phyloP scores from a whole-genome alignment of 2,113 vertebrate species.

The Heterotis niloticus region DNA sequence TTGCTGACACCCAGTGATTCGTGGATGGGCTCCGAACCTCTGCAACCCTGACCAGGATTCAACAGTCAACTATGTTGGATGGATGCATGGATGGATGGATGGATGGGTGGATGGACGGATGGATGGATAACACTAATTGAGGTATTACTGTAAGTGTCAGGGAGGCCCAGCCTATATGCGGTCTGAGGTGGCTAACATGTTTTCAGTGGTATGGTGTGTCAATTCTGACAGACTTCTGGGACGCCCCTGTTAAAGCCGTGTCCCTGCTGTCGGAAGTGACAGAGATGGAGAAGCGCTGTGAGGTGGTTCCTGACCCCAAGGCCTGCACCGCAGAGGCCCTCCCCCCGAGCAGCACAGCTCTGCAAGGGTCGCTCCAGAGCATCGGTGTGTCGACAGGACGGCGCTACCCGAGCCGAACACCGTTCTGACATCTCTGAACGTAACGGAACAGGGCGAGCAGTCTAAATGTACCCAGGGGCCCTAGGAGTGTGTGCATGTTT shows the following conservation, averaged over 20 bases:
- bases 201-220: neutral
- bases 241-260: neutral
- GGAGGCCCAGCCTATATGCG: neutral
- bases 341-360: neutral
- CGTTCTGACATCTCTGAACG: slow-evolving; percentile 12
- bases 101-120: too few species aligned
- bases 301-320: neutral
- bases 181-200: too few species aligned
- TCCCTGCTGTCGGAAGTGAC: neutral
- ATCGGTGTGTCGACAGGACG: neutral
- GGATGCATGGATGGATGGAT: too few species aligned
- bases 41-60: too few species aligned
- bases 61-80: too few species aligned
- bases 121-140: too few species aligned
- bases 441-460: neutral
- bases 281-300: neutral
- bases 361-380: neutral
- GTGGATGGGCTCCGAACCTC: too few species aligned
- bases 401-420: neutral
- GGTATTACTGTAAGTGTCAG: neutral
- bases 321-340: neutral
- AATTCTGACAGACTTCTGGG: neutral
- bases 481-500: neutral
- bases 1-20: too few species aligned
- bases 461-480: neutral